Evolutionary conservation across 2,797 vertebrate genomes (phyloP), one percentile per base, ranked within the genome.

Genomic region (Picus viridis): DNA sequence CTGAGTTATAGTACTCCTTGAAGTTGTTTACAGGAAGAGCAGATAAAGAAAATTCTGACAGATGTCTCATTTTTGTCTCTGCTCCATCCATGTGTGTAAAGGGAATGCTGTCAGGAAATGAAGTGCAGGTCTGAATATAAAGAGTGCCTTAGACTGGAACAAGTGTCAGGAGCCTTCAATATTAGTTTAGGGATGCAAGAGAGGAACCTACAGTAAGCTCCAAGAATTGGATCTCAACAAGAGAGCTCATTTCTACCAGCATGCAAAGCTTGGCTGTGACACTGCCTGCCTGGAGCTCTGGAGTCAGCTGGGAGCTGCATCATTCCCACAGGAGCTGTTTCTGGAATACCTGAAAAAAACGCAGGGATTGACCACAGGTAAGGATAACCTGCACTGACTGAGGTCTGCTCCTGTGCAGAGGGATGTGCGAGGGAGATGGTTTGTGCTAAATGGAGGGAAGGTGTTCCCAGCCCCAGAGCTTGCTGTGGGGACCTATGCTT

Each of bases 1-100:
- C 36, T 86, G 92, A 92, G 59, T 94, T 96, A 78, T 23, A 72
- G 82, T 53, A 23, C 59, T 87, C 2, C 16, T 83, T 71, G 36
- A 49, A 74, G 32, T 68, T 94, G 41, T 81, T 92, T 87, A 70
- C 43, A 86, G 76, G 56, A n/a, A 30, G 43, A 30, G 73, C 51
- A 85, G 75, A 72, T 75, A 68, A 3, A 77, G 72, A 85, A 80
- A 91, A 92, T 91, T 79, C 63, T 91, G 94, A 68, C 61, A 72
- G 82, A 86, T 89, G 45, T 83, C 63, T 89, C 12, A 17, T 57
- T 91, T 93, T 81, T 89, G 64, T 49, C 85, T 72, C 7, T 87
- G 67, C 53, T 93, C 63, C 30, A 87, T 92, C 63, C 30, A 85
- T 73, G 54, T 17, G 14, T 65, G 27, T 77, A 69, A 73, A 82